Evolutionary conservation across 2,888 invertebrate genomes (phyloP).

Genomic region (Phanerotoma sp.): DNA sequence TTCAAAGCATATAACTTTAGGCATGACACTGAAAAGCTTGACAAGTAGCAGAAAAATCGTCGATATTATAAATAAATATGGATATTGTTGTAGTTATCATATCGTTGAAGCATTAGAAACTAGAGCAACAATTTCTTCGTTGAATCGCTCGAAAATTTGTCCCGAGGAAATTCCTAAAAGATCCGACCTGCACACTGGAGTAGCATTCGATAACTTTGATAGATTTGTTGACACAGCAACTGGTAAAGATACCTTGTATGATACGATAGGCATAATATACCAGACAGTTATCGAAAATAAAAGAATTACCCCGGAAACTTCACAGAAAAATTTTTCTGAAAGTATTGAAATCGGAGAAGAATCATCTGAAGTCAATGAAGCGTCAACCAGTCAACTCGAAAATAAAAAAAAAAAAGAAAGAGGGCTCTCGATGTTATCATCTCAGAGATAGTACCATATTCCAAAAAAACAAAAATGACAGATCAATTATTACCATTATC

Average conservation of each 20-base stretch:
- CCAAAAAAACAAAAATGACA: no score
- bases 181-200: constrained; percentile 25
- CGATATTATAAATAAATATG: constrained; percentile 30
- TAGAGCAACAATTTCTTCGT: constrained; percentile 28
- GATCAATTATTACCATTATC: no score
- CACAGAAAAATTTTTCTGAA: no score
- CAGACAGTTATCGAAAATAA: no score
- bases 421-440: no score
- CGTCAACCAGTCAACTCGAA: no score
- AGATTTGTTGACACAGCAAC: constrained; percentile 30
- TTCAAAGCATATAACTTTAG: constrained; percentile 36
- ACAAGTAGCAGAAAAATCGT: constrained; percentile 37
- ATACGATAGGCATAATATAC: constrained; percentile 24
- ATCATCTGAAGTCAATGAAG: no score
- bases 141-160: constrained; percentile 22
- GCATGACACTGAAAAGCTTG: constrained; percentile 36
- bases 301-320: no score
- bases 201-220: constrained; percentile 32
- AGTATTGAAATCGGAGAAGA: no score
- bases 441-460: no score
- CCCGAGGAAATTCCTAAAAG: no score
- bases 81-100: constrained; percentile 37
- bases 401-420: no score
- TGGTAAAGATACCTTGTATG: constrained; percentile 32
- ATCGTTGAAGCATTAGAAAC: constrained; percentile 35